These are phyloP conservation scores for Hermaeophaga mercurialis DNA, from an alignment of 2,888 invertebrate species.

Conservation along the genomic window DNA sequence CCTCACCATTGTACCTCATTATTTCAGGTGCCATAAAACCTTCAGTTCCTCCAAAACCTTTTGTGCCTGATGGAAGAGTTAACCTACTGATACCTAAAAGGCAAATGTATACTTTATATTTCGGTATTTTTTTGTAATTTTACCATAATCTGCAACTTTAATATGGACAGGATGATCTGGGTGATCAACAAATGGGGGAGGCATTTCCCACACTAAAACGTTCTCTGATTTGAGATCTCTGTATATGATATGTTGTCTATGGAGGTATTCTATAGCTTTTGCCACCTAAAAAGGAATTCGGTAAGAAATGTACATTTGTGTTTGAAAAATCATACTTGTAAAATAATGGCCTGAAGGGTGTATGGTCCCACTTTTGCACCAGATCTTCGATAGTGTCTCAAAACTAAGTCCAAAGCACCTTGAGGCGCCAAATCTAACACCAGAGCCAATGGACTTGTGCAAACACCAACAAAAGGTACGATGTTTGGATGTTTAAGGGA, in stretches of 20 bases:
- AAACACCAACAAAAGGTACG: conserved; percentile 88
- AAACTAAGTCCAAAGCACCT: conserved; percentile 84
- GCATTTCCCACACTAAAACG: conserved; percentile 97
- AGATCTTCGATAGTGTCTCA: conserved; percentile 84
- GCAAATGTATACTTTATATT: too few relatives aligned
- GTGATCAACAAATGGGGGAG: conserved; percentile 73
- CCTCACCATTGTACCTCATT: conserved; percentile 96
- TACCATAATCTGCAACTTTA: conserved; percentile 95
- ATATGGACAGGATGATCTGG: conserved; percentile 78
- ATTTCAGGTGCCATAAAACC: conserved; percentile 99
- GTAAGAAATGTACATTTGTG: not conserved
- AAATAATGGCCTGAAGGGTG: conserved; percentile 80
- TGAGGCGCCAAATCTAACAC: conserved; percentile 90
- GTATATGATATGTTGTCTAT: conserved; percentile 91
- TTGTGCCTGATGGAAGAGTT: conserved; percentile 88
- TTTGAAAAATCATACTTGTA: conserved; percentile 66
- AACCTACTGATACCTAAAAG: conserved; percentile 80
- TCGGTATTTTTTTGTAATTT: conserved; percentile 8
- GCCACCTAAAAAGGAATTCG: conserved; percentile 78
- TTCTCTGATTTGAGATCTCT: conserved; percentile 95
- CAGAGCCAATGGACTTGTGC: conserved; percentile 85
- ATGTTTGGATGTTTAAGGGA: conserved; percentile 90
- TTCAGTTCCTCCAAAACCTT: conserved; percentile 98
- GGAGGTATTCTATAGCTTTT: conserved; percentile 93
- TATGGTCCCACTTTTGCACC: conserved; percentile 82